These are phyloP conservation scores for Brachyhypopomus occidentalis DNA, from an alignment of 2,113 vertebrate genomes.

Conservation along the genomic window DNA sequence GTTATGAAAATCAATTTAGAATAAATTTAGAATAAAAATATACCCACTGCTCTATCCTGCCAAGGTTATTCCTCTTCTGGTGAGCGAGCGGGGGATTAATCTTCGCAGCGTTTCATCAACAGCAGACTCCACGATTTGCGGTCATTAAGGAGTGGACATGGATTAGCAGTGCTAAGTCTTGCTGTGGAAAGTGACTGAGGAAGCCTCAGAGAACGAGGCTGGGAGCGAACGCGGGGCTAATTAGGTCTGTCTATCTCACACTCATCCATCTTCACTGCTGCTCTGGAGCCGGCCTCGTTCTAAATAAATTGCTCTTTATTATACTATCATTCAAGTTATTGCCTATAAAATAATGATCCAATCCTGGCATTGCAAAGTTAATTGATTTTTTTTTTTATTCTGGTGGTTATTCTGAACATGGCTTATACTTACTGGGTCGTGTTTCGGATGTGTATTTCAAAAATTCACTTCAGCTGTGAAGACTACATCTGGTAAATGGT, in stretches of 20 bases:
- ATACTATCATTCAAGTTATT: slow-evolving; percentile 75
- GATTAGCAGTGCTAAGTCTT: slow-evolving; percentile 61
- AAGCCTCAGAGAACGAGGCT: slow-evolving; percentile 53
- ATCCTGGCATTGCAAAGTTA: slow-evolving; percentile 68
- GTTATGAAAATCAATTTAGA: slow-evolving; percentile 34
- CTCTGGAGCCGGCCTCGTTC: slow-evolving; percentile 58
- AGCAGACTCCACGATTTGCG: slow-evolving; percentile 53
- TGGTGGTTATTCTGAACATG: slow-evolving; percentile 35
- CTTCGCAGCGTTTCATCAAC: slow-evolving; percentile 49
- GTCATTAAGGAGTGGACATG: slow-evolving; percentile 64
- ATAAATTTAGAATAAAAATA: slow-evolving; percentile 20
- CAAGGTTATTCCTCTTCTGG: slow-evolving; percentile 37
- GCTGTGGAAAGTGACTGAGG: slow-evolving; percentile 52
- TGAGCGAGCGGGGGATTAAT: slow-evolving; percentile 48
- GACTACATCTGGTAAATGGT: slow-evolving; percentile 13
- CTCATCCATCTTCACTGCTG: slow-evolving; percentile 66
- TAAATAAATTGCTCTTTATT: slow-evolving; percentile 78
- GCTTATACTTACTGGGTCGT: slow-evolving; percentile 19
- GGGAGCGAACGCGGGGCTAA: slow-evolving; percentile 58
- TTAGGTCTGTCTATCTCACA: slow-evolving; percentile 73
- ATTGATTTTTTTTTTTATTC: slow-evolving; percentile 63
- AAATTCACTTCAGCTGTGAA: slow-evolving; percentile 1
- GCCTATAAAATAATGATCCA: slow-evolving; percentile 74
- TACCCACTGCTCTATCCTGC: not conserved
- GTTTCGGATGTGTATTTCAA: not conserved